phyloP scores from a whole-genome alignment of 2,113 vertebrate species.

The Ophiodon elongatus region DNA sequence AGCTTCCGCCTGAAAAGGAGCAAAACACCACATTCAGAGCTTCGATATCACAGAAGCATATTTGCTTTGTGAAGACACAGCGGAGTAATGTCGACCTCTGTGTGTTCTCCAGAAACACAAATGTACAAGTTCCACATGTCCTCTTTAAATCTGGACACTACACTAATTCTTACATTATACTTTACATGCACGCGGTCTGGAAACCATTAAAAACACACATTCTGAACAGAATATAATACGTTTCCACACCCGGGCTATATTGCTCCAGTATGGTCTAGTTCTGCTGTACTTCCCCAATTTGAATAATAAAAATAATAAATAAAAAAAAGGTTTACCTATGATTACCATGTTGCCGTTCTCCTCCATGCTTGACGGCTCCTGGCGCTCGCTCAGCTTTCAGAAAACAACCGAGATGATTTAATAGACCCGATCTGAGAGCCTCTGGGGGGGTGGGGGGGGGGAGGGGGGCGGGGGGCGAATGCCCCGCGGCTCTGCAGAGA shows the following conservation, averaged over 20 bases:
- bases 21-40: too few relatives aligned
- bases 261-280: conserved; percentile 15
- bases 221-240: background rate
- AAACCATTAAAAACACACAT: conserved; percentile 15
- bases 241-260: conserved; percentile 29
- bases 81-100: too few relatives aligned
- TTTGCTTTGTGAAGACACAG: too few relatives aligned
- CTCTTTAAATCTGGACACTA: too few relatives aligned
- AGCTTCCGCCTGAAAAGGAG: too few relatives aligned
- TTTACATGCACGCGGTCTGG: conserved; percentile 8
- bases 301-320: conserved; percentile 20
- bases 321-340: conserved; percentile 30
- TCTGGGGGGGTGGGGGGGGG: conserved; percentile 37
- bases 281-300: conserved; percentile 4
- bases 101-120: too few relatives aligned
- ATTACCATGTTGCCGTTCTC: conserved; percentile 50
- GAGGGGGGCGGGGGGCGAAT: conserved; percentile 29
- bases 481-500: conserved; percentile 48
- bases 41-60: too few relatives aligned
- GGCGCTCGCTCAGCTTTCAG: conserved; percentile 45
- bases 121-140: too few relatives aligned
- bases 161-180: background rate
- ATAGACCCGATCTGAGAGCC: conserved; percentile 52
- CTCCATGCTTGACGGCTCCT: conserved; percentile 36
- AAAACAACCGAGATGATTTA: conserved; percentile 67